Percentiles rank a stretch among this genome's conserved stretches.
These are phyloP conservation scores for Epinotia brunnichana DNA, from an alignment of 2,888 invertebrate species.

Conservation along the genomic window DNA sequence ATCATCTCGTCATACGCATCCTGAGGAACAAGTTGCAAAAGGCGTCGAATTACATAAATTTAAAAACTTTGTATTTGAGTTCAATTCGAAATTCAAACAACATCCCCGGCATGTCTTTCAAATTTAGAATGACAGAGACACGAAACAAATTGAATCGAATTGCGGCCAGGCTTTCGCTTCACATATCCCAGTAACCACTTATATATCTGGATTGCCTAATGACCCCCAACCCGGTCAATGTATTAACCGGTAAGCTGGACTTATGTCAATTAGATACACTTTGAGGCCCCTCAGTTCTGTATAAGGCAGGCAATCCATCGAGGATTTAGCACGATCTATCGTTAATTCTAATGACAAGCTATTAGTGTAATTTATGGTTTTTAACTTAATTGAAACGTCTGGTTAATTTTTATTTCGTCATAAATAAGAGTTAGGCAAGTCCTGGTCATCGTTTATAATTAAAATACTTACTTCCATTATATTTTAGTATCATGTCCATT, in stretches of 20 bases:
- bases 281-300: slow-evolving; percentile 11
- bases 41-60: no score
- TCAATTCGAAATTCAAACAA: no score
- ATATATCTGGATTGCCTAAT: slow-evolving; percentile 29
- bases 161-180: slow-evolving; percentile 10
- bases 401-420: slow-evolving; percentile 10
- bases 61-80: no score
- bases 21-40: no score
- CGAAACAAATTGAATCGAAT: neutral
- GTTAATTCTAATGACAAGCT: slow-evolving; percentile 26
- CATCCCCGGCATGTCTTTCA: no score
- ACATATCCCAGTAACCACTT: slow-evolving; percentile 20
- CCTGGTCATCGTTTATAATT: slow-evolving; percentile 1
- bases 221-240: slow-evolving; percentile 15
- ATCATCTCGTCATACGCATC: no score
- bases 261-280: slow-evolving; percentile 34
- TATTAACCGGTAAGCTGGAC: slow-evolving; percentile 23
- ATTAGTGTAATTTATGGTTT: slow-evolving; percentile 28
- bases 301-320: slow-evolving; percentile 26
- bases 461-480: neutral
- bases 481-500: neutral
- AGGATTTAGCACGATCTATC: slow-evolving; percentile 20
- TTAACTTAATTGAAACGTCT: slow-evolving; percentile 17
- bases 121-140: no score
- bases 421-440: slow-evolving; percentile 2